These are phyloP conservation scores for Urocyon cinereoargenteus DNA, from an alignment of 2,797 vertebrate genomes.

Conservation along the genomic window DNA sequence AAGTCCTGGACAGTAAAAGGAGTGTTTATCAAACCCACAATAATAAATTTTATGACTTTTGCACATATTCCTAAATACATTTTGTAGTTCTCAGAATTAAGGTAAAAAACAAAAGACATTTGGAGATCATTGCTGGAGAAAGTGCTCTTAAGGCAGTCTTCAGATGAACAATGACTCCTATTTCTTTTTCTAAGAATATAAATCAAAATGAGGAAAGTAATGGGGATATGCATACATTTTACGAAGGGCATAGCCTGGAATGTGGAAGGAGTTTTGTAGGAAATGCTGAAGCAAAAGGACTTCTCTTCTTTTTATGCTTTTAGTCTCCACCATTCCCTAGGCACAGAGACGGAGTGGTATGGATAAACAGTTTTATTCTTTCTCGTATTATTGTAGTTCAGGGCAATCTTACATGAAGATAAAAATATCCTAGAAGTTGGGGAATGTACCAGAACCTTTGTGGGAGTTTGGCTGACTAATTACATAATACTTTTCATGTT, in stretches of 20 bases:
- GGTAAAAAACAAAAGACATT: not conserved
- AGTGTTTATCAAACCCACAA: not conserved
- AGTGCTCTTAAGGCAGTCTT: not conserved
- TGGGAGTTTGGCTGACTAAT: not conserved
- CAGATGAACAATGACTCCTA: not conserved
- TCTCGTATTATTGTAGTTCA: not conserved
- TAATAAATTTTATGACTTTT: not conserved
- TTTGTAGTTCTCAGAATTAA: not conserved
- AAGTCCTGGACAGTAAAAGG: not conserved
- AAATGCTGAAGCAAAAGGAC: not conserved
- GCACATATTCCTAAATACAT: not conserved
- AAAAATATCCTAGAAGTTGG: not conserved
- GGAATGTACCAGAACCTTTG: not conserved
- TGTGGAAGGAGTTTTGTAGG: not conserved
- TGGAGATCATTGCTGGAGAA: not conserved
- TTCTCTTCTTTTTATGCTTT: not conserved
- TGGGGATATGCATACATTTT: not conserved
- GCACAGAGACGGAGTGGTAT: not conserved
- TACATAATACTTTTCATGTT: not conserved
- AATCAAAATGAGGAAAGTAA: not conserved
- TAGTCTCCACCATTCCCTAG: not conserved
- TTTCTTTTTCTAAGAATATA: not conserved
- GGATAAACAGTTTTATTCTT: not conserved
- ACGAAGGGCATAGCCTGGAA: not conserved
- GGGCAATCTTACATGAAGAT: not conserved